Conservation (phyloP, 2,797 vertebrate genomes). For the Erpetoichthys calabaricus region DNA sequence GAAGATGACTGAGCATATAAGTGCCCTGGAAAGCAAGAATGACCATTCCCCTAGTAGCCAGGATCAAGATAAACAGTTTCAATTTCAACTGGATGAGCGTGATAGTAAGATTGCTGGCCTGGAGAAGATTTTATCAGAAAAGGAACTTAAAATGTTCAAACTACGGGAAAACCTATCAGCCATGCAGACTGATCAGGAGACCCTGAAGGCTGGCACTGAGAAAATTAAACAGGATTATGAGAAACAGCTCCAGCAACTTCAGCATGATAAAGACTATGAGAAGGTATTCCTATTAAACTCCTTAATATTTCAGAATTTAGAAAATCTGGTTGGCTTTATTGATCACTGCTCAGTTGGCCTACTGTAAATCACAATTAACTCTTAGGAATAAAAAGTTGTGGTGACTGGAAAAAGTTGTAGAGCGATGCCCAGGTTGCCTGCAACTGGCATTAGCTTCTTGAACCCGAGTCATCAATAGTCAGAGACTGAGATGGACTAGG, state of each 20-base stretch:
- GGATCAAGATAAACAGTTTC: not conserved
- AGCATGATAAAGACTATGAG: conserved; percentile 25
- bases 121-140: conserved; percentile 44
- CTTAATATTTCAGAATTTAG: not conserved
- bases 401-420: too few relatives aligned
- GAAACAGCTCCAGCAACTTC: conserved; percentile 19
- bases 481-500: too few relatives aligned
- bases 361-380: too few relatives aligned
- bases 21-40: not conserved
- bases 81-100: conserved; percentile 18
- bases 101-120: conserved; percentile 23
- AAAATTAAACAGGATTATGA: conserved; percentile 26
- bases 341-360: too few relatives aligned
- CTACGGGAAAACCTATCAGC: conserved; percentile 23
- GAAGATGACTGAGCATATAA: not conserved
- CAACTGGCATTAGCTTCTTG: too few relatives aligned
- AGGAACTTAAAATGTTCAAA: conserved; percentile 38
- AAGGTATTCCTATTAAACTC: conserved; percentile 14
- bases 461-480: too few relatives aligned
- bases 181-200: conserved; percentile 30
- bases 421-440: too few relatives aligned
- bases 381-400: too few relatives aligned
- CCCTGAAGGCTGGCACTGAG: conserved; percentile 17
- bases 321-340: not conserved
- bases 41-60: not conserved